A percentile compares a stretch with the other conserved stretches of the same genome.
Evolutionary conservation across 1,140 invertebrate species (phyloP).

Genomic region (Drosophila ercepeae): DNA sequence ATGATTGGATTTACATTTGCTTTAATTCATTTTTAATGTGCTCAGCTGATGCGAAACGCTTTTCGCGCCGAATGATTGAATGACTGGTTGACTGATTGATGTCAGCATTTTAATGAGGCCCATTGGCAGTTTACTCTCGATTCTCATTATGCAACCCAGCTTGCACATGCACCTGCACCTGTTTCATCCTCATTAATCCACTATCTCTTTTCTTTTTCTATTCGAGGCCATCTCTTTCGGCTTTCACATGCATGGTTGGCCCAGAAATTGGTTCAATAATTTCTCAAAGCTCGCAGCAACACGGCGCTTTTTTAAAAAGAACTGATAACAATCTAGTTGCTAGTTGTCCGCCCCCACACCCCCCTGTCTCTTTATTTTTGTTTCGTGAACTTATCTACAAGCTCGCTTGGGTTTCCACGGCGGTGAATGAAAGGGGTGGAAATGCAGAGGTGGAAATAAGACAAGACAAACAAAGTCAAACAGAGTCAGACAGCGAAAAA

Average conservation of each 20-base stretch:
- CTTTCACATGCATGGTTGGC: conserved; percentile 15
- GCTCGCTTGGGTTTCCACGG: not conserved
- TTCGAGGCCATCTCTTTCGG: not conserved
- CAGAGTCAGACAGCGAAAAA: conserved; percentile 55
- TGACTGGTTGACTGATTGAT: conserved; percentile 47
- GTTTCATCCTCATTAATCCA: not conserved
- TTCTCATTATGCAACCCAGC: conserved; percentile 48
- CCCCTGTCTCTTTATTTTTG: not conserved
- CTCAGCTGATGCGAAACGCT: conserved; percentile 25
- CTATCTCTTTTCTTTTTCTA: not conserved
- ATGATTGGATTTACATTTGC: conserved; percentile 57
- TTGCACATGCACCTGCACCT: conserved; percentile 38
- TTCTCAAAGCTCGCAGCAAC: conserved; percentile 30
- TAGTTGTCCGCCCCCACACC: not conserved
- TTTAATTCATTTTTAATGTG: conserved; percentile 54
- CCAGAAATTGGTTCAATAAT: conserved; percentile 56
- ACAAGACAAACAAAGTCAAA: conserved; percentile 30
- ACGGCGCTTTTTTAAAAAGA: conserved; percentile 44
- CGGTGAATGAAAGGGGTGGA: not conserved
- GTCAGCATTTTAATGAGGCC: conserved; percentile 40
- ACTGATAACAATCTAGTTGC: conserved; percentile 72
- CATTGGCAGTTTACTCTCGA: conserved; percentile 34
- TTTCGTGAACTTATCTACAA: not conserved
- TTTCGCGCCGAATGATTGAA: not conserved
- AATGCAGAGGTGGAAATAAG: conserved; percentile 47